phyloP scores from a whole-genome alignment of 1,140 invertebrate genomes.

The Trachelipus rathkii region DNA sequence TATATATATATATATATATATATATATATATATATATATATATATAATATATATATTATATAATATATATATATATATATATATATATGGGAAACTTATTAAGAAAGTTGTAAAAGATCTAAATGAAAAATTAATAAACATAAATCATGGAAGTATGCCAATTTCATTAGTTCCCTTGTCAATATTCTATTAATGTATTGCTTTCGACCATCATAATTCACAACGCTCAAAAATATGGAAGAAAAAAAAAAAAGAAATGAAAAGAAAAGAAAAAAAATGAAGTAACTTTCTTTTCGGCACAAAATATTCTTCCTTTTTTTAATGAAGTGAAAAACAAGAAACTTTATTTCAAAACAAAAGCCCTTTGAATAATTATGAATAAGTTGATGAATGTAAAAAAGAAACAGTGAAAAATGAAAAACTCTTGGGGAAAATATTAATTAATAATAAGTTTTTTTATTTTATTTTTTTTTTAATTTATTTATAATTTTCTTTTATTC shows the following conservation, averaged over 20 bases:
- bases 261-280: too few species aligned
- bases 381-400: too few species aligned
- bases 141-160: slow-evolving; percentile 6
- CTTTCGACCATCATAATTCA: neutral
- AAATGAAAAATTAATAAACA: slow-evolving; percentile 10
- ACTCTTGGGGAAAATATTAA: too few species aligned
- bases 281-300: neutral
- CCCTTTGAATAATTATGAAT: too few species aligned
- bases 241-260: neutral
- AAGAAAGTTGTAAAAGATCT: slow-evolving; percentile 12
- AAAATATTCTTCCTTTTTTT: neutral
- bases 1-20: slow-evolving; percentile 15
- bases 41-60: slow-evolving; percentile 15
- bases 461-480: too few species aligned
- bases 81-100: neutral
- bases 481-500: too few species aligned
- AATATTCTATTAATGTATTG: slow-evolving; percentile 14
- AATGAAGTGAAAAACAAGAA: too few species aligned
- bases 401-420: too few species aligned
- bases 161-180: slow-evolving; percentile 9
- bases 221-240: neutral
- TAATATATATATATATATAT: slow-evolving; percentile 10
- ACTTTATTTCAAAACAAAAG: too few species aligned
- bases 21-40: slow-evolving; percentile 13
- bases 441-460: too few species aligned